Evolutionary conservation across 2,888 invertebrate genomes (phyloP).

Genomic region (Omphaloscelis lunosa): DNA sequence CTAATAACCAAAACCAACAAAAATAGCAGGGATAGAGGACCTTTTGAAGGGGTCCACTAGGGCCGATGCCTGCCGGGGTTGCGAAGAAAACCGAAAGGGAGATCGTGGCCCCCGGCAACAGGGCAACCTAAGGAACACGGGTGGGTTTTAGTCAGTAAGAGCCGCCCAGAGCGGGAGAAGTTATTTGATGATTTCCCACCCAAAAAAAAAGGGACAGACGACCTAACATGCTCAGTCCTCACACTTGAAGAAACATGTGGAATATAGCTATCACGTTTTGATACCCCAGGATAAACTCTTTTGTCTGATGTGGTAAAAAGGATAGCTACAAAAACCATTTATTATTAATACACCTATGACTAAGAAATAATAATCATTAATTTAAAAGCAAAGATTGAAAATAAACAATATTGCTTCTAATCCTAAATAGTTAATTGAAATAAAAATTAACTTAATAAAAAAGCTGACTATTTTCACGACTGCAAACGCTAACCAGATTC

Average conservation of each 20-base stretch:
- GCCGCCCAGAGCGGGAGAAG: no score
- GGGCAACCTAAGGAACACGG: no score
- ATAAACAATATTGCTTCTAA: not conserved
- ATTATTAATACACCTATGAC: not conserved
- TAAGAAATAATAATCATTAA: not conserved
- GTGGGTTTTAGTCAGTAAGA: no score
- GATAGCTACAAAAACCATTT: not conserved
- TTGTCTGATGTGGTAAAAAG: not conserved
- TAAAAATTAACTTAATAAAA: not conserved
- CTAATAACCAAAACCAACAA: slow-evolving; percentile 16
- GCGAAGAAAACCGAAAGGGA: no score
- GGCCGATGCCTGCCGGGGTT: no score
- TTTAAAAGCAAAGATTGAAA: not conserved
- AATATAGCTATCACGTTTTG: not conserved
- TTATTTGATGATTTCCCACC: no score
- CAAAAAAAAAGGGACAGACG: slow-evolving; percentile 24
- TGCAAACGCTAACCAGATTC: not conserved
- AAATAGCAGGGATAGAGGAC: slow-evolving; percentile 22
- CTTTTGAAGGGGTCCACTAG: no score
- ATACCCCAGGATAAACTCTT: not conserved
- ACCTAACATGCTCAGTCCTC: slow-evolving; percentile 5
- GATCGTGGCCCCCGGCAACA: no score
- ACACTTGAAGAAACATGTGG: slow-evolving; percentile 16
- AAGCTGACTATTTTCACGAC: not conserved
- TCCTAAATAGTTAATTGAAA: not conserved